These are phyloP conservation scores for Astreopora myriophthalma DNA, from an alignment of 64 coral and sea anemone species.

Conservation along the genomic window DNA sequence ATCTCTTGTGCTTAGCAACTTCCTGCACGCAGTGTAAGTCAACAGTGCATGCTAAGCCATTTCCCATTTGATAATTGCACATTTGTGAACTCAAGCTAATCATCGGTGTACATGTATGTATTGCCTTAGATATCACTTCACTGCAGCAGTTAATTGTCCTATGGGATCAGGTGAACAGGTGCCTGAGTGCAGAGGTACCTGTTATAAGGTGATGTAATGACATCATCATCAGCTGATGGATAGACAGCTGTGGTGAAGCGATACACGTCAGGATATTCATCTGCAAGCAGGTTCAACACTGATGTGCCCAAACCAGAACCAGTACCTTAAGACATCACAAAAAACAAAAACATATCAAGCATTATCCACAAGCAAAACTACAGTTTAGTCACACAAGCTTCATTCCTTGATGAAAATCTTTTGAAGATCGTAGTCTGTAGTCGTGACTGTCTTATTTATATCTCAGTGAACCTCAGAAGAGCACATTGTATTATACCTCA, in stretches of 20 bases:
- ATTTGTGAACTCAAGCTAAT: too few relatives aligned
- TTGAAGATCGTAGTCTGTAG: too few relatives aligned
- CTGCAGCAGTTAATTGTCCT: neutral
- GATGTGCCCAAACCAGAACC: constrained; percentile 96
- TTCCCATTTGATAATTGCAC: too few relatives aligned
- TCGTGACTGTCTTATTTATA: too few relatives aligned
- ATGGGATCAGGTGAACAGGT: neutral
- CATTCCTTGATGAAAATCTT: too few relatives aligned
- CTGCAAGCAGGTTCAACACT: constrained; percentile 84
- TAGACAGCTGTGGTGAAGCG: constrained; percentile 98
- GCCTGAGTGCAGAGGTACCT: constrained; percentile 8
- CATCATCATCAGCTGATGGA: constrained; percentile 97
- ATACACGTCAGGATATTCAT: constrained; percentile 97
- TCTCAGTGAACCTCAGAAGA: too few relatives aligned
- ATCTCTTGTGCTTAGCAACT: too few relatives aligned
- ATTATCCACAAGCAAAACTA: neutral
- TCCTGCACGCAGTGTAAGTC: too few relatives aligned
- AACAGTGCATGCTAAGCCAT: too few relatives aligned
- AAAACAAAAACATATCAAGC: neutral
- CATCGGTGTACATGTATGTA: too few relatives aligned
- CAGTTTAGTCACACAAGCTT: neutral
- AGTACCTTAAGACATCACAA: constrained; percentile 70
- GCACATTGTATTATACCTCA: too few relatives aligned
- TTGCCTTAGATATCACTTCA: neutral
- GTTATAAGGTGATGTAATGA: constrained; percentile 97